phyloP scores from a whole-genome alignment of 2,797 vertebrate species.

The Gallinago stenura region DNA sequence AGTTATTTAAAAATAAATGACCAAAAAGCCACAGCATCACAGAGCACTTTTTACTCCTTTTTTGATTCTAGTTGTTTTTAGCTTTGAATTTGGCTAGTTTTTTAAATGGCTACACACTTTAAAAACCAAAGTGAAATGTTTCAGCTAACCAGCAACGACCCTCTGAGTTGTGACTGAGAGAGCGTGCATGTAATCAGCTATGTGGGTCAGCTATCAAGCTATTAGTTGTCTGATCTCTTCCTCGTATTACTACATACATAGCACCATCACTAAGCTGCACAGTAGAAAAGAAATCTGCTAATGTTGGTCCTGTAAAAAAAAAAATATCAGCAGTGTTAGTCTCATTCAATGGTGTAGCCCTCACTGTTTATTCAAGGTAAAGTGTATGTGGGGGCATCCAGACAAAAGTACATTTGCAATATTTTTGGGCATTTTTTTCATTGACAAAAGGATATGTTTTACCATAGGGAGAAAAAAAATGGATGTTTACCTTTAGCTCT shows the following conservation, averaged over 20 bases:
- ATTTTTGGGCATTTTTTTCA: not conserved
- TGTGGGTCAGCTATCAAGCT: not conserved
- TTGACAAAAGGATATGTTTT: not conserved
- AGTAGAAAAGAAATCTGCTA: not conserved
- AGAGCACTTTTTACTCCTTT: not conserved
- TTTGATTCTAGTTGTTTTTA: not conserved
- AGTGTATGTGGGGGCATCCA: not conserved
- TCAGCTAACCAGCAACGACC: not conserved
- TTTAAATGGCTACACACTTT: not conserved
- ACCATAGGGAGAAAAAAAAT: not conserved
- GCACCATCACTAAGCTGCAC: not conserved
- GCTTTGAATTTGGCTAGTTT: not conserved
- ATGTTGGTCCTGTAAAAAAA: not conserved
- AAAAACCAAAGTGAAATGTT: not conserved
- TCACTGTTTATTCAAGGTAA: not conserved
- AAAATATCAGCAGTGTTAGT: not conserved
- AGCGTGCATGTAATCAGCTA: rapidly evolving
- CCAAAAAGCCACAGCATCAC: rapidly evolving
- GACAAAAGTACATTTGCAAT: not conserved
- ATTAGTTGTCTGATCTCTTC: not conserved
- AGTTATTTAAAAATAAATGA: not conserved
- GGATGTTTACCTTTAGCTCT: not conserved
- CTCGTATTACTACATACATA: not conserved
- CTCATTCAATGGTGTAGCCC: not conserved
- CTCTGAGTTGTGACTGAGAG: not conserved